Percentiles rank a stretch among this genome's conserved stretches.
Evolutionary conservation across 2,888 invertebrate genomes (phyloP).

Genomic region (Cactoblastis cactorum): DNA sequence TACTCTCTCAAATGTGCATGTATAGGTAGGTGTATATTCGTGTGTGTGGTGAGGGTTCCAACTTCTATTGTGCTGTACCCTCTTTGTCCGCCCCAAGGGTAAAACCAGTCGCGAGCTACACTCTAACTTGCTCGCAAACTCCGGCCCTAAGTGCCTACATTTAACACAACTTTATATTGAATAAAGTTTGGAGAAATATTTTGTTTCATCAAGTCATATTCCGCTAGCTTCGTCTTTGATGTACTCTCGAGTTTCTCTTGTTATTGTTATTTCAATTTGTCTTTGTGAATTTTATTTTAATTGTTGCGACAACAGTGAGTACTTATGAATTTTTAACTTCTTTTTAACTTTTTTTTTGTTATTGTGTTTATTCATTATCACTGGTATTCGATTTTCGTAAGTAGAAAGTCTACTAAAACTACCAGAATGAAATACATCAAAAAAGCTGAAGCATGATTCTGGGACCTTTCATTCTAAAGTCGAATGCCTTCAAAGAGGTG

Average conservation of each 20-base stretch:
- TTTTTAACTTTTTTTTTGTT: too few species aligned
- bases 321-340: too few species aligned
- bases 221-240: conserved; percentile 1
- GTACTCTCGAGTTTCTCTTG: not conserved
- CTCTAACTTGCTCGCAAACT: conserved; percentile 48
- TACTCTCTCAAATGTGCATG: not conserved
- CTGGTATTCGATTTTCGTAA: too few species aligned
- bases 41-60: conserved; percentile 55
- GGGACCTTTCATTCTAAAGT: too few species aligned
- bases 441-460: too few species aligned
- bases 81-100: conserved; percentile 60
- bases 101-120: conserved; percentile 45
- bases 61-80: conserved; percentile 70
- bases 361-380: too few species aligned
- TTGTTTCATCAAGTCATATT: conserved; percentile 10
- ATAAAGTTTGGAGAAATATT: conserved; percentile 12
- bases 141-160: conserved; percentile 36
- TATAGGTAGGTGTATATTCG: conserved; percentile 42
- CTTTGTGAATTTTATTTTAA: not conserved
- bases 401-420: too few species aligned
- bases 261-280: not conserved
- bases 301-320: not conserved
- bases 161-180: conserved; percentile 28
- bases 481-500: too few species aligned
- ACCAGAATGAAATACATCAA: too few species aligned